Base-by-base conservation (phyloP, 2,113 vertebrate species). In the Mungos mungo region DNA sequence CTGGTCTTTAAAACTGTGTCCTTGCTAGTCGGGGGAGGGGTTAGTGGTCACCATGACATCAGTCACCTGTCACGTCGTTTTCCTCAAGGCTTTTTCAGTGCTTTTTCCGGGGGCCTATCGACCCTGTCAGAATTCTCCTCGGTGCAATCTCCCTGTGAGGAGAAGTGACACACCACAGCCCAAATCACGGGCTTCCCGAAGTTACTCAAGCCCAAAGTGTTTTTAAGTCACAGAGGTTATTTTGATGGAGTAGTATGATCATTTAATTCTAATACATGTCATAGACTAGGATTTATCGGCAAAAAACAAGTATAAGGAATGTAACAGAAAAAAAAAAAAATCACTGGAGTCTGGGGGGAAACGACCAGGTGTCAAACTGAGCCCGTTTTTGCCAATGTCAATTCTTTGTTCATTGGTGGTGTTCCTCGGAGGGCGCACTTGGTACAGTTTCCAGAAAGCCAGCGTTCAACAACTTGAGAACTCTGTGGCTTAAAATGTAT, bases 401-500 rank as follows among this genome's bases (percentile, higher is more conserved):
- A 72, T 54, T 72, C 35, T 76, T 69, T 54, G n/a, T 66, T 89
- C 41, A 27, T 4, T 35, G 35, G 66, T 68, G 84, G 63, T 92
- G 88, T 35, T 27, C 5, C 16, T 68, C 11, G 41, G 29, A 95
- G 97, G 95, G 45, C 92, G 95, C 10, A 60, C 19, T 18, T 41
- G 50, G 25, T 41, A 15, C 19, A 35, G n/a, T 81, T 81, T 82
- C 71, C 1, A 85, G 66, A 88, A 60, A 11, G 25, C 25, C 87
- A n/a, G 14, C 6, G 41, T 83, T 80, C 9, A 87, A 79, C 12
- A 82, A 79, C 45, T 54, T 74, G 54, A 85, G 50, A 90, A 71
- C 15, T 38, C 29, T 1, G 33, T 52, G 27, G 60, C 8, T 81
- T 88, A 66, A 72, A 96, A 97, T 68, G 3, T 33, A 65, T 60